Conservation (phyloP, 2,797 vertebrate genomes). For the Bryconaethiops microstoma region DNA sequence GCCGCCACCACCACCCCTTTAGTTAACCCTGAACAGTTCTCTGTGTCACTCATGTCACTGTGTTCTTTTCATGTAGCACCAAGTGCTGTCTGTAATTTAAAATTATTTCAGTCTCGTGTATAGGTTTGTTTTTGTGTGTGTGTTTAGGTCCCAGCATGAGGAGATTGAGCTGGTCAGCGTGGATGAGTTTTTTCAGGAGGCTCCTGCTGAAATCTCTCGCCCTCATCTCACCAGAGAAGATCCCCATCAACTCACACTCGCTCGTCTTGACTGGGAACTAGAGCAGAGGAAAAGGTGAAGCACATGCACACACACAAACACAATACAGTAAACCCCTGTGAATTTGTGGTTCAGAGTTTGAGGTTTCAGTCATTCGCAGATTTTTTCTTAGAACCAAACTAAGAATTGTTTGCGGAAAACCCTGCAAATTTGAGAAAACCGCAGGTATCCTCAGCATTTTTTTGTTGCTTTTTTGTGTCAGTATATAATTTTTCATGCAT, state of each 20-base stretch:
- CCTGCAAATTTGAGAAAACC: too few species aligned
- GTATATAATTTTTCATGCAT: too few species aligned
- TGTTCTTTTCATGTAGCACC: neutral
- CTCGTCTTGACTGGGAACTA: constrained; percentile 96
- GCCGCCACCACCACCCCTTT: too few species aligned
- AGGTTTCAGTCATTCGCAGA: too few species aligned
- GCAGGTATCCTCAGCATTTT: too few species aligned
- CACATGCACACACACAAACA: neutral
- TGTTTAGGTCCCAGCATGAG: constrained; percentile 91
- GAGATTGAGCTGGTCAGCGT: constrained; percentile 94
- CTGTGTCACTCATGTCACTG: neutral
- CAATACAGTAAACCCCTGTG: too few species aligned
- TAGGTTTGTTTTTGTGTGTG: neutral
- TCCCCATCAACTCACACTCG: constrained; percentile 93
- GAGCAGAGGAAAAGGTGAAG: constrained; percentile 95
- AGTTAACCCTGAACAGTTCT: too few species aligned
- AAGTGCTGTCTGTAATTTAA: neutral
- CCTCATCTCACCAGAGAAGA: constrained; percentile 85
- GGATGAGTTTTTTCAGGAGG: constrained; percentile 91
- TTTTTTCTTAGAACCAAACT: too few species aligned
- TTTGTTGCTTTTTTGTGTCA: too few species aligned
- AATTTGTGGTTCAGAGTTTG: too few species aligned
- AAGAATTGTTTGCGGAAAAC: too few species aligned
- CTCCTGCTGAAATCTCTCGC: constrained; percentile 89
- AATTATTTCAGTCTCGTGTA: neutral